Evolutionary conservation across 2,797 vertebrate species (phyloP), one percentile per base, ranked within the genome.

Genomic region (Mycteria americana): DNA sequence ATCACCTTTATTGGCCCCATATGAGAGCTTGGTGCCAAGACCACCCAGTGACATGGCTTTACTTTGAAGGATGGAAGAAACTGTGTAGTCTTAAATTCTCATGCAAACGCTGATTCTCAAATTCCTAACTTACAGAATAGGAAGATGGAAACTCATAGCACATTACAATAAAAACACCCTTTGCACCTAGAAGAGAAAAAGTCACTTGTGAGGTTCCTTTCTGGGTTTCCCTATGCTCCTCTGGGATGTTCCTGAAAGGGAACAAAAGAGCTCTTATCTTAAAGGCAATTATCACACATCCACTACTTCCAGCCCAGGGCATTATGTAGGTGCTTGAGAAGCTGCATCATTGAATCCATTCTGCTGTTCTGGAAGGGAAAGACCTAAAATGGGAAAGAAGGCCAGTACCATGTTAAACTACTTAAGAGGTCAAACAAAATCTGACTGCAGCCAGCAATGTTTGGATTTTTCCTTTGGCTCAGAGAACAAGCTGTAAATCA

Each of bases 381-480:
- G 82, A 77, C 85, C 92, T 93, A 95, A 96, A 95, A 92, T 91
- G 78, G 94, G 90, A 92, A 95, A 87, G 89, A 89, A 69, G 69
- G 89, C 85, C 89, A 83, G 75, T 93, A 91, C 96, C 91, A 93
- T 88, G 93, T 88, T 96, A 94, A 97, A 96, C 75, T 97, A 89
- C 92, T 97, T 92, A 94, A 88, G 92, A 96, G 89, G 89, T 97
- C 93, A 96, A 95, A 54, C 65, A 83, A 93, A 94, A 95, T 64
- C 78, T 77, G 62, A 69, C 57, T 57, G 69, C 69, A 95, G 93
- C 93, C 95, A 96, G 86, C 69, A 80, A 54, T 91, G 89, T 89
- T 95, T 96, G 86, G 35, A 91, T 95, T 96, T 96, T 97, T 95
- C 96, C 97, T 95, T 89, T 96, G 93, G 92, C 95, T 91, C 65